These are phyloP conservation scores for Coregonus sp. DNA, from an alignment of 2,797 vertebrate genomes.

Conservation along the genomic window DNA sequence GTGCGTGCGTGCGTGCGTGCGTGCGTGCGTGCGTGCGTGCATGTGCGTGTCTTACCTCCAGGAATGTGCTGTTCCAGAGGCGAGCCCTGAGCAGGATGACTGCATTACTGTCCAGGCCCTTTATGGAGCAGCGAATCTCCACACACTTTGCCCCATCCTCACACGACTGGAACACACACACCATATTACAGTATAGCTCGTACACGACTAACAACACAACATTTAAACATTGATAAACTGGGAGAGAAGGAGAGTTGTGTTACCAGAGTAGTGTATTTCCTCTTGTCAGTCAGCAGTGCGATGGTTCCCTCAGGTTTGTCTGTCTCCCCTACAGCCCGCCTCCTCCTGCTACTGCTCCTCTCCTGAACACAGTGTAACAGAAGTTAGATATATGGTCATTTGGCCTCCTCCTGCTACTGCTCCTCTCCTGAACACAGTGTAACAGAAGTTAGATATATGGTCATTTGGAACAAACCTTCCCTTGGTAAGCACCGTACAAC, in stretches of 20 bases:
- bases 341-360: slow-evolving; percentile 67
- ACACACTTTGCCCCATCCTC: slow-evolving; percentile 77
- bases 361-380: slow-evolving; percentile 43
- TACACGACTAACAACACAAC: background rate
- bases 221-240: background rate
- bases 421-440: slow-evolving; percentile 45
- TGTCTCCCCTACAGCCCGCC: slow-evolving; percentile 75
- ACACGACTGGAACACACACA: slow-evolving; percentile 79
- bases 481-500: background rate
- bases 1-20: slow-evolving; percentile 3
- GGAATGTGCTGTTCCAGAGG: slow-evolving; percentile 89
- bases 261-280: slow-evolving; percentile 84
- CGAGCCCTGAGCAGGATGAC: slow-evolving; percentile 81
- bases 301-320: slow-evolving; percentile 54
- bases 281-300: slow-evolving; percentile 76
- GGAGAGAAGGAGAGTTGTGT: slow-evolving; percentile 35
- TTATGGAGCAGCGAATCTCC: slow-evolving; percentile 84
- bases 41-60: slow-evolving; percentile 76
- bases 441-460: background rate
- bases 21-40: too few relatives aligned
- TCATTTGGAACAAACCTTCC: background rate
- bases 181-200: slow-evolving; percentile 7
- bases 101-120: slow-evolving; percentile 87
- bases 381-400: background rate
- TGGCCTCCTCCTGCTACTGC: slow-evolving; percentile 72